Evolutionary conservation across 2,888 invertebrate species (phyloP), one percentile per base, ranked within the genome.

Genomic region (Globia sparganii): DNA sequence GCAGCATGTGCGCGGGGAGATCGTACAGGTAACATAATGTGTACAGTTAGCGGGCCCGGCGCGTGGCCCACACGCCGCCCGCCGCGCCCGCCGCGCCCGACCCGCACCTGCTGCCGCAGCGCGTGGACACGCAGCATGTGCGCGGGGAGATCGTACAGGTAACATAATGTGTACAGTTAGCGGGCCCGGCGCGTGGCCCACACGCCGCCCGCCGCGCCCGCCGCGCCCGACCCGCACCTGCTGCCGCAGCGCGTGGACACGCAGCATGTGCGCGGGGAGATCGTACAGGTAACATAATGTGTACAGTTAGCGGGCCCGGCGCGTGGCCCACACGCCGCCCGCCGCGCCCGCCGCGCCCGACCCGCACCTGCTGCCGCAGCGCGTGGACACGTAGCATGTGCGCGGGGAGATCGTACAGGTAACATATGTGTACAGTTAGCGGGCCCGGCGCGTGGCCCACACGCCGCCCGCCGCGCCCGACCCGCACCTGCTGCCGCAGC

Each of bases 111-210:
- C 49, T 49, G 65, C 78, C 73, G 37, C 80, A 96, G 70, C 89
- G 96, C 8, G 97, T 98, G 6, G 97, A 98, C 90, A 97, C 98
- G 77, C 97, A 97, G 91, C 96, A 97, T 62, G 95, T 98, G 97
- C 59, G 96, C 97, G 76, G 95, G 92, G 92, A 97, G 92, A 34
- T 62, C 25, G 62, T 34, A 25, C 62, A 62, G 43, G 61, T 71
- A 59, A 61, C 70, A 46, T 43, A 6, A 71, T 11, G 43, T 61
- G 21, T 28, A 40, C 46, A 59, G 70, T n/a, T n/a, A n/a, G n/a
- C n/a, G n/a, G n/a, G n/a, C n/a, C n/a, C n/a, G n/a, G n/a, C n/a
- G n/a, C 40, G 89, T 95, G 21, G 81, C 91, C 58, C 89, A 87
- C 53, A 8, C 89, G 77, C 70, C 78, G 11, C 70, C n/a, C n/a